phyloP scores from a whole-genome alignment of 2,797 vertebrate genomes.

The Tapera naevia region DNA sequence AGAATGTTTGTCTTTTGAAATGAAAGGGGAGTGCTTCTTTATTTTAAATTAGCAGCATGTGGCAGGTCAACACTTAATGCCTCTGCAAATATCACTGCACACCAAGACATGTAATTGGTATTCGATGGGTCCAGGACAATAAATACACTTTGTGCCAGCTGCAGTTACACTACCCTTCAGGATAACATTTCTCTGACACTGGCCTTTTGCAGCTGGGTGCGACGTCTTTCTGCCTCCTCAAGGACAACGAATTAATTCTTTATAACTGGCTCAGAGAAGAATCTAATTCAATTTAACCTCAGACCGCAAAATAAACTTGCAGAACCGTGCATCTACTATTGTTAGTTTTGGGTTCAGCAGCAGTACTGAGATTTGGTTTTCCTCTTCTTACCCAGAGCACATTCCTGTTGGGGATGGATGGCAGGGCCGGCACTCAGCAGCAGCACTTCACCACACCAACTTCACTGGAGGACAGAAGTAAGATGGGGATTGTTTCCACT shows the following conservation, averaged over 20 bases:
- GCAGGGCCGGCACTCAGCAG: not conserved
- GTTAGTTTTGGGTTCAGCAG: not conserved
- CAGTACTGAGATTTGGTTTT: not conserved
- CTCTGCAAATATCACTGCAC: not conserved
- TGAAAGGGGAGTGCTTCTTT: not conserved
- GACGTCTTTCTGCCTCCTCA: not conserved
- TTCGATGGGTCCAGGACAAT: not conserved
- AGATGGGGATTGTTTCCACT: not conserved
- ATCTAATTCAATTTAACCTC: not conserved
- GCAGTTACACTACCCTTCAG: not conserved
- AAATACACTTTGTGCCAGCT: not conserved
- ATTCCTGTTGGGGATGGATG: too few species aligned
- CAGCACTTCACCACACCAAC: fast-evolving
- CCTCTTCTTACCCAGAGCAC: not conserved
- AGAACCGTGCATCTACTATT: not conserved
- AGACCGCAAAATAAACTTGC: not conserved
- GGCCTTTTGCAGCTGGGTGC: not conserved
- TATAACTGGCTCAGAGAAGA: not conserved
- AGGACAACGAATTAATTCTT: not conserved
- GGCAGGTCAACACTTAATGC: not conserved
- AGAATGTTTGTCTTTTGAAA: not conserved
- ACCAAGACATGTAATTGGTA: not conserved
- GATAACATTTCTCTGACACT: not conserved
- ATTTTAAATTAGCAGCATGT: not conserved
- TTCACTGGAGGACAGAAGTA: not conserved